These are phyloP conservation scores for Sinocyclocheilus rhinocerous DNA, from an alignment of 2,113 vertebrate species.

Conservation along the genomic window DNA sequence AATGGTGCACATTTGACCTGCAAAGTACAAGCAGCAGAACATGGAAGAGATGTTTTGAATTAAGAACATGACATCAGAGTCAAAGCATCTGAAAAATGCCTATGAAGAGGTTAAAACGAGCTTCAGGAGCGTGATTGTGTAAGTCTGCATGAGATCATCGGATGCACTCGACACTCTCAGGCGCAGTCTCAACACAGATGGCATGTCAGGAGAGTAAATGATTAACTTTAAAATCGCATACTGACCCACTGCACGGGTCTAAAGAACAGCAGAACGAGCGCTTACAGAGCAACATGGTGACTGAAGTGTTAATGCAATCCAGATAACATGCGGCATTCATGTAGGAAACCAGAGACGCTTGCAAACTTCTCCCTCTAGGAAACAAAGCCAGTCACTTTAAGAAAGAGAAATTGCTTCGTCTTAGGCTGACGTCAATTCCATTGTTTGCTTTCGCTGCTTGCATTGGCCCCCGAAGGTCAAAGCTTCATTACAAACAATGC, in stretches of 20 bases:
- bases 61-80: conserved; percentile 20
- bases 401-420: background rate
- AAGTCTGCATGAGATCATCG: conserved; percentile 47
- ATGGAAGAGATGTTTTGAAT: conserved; percentile 30
- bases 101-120: conserved; percentile 11
- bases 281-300: background rate
- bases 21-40: background rate
- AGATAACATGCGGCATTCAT: background rate
- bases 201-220: conserved; percentile 50
- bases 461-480: conserved; percentile 26
- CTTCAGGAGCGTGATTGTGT: conserved; percentile 35
- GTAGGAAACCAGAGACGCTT: background rate
- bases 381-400: background rate
- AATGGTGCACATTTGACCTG: background rate
- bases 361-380: background rate
- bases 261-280: conserved; percentile 36
- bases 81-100: conserved; percentile 44
- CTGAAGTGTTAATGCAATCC: conserved; percentile 12
- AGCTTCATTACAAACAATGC: background rate
- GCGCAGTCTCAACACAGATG: conserved; percentile 43
- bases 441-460: conserved; percentile 15
- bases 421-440: conserved; percentile 14
- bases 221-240: conserved; percentile 50
- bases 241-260: conserved; percentile 39
- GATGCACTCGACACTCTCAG: background rate